phyloP scores from a whole-genome alignment of 2,113 vertebrate genomes.

The Canis aureus region DNA sequence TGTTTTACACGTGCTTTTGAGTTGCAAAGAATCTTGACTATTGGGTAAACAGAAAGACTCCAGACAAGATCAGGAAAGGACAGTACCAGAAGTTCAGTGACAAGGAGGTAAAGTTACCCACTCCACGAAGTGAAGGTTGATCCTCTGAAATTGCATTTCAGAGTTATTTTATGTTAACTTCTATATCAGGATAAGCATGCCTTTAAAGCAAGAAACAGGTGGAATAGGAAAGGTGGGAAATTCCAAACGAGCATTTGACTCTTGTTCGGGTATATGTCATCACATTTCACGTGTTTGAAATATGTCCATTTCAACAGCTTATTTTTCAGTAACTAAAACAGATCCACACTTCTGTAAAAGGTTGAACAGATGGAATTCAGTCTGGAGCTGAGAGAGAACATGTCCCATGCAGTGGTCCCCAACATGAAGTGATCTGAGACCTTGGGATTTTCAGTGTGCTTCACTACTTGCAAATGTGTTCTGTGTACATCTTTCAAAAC shows the following conservation, averaged over 20 bases:
- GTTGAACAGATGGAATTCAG: not conserved
- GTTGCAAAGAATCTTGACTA: not conserved
- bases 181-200: not conserved
- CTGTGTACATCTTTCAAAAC: not conserved
- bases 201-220: slow-evolving; percentile 1
- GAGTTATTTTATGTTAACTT: not conserved
- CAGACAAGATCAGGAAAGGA: not conserved
- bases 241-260: not conserved
- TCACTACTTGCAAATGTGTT: not conserved
- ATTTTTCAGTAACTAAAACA: not conserved
- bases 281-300: not conserved
- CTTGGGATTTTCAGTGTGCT: not conserved
- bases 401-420: rapidly evolving
- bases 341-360: not conserved
- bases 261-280: not conserved
- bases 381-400: not conserved
- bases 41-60: not conserved
- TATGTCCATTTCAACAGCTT: not conserved
- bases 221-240: not conserved
- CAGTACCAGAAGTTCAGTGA: not conserved
- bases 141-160: not conserved
- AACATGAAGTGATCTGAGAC: not conserved
- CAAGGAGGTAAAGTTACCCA: not conserved
- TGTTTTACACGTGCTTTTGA: not conserved
- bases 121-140: not conserved